phyloP scores from a whole-genome alignment of 2,797 vertebrate genomes.

The Coccyzus lansbergi region DNA sequence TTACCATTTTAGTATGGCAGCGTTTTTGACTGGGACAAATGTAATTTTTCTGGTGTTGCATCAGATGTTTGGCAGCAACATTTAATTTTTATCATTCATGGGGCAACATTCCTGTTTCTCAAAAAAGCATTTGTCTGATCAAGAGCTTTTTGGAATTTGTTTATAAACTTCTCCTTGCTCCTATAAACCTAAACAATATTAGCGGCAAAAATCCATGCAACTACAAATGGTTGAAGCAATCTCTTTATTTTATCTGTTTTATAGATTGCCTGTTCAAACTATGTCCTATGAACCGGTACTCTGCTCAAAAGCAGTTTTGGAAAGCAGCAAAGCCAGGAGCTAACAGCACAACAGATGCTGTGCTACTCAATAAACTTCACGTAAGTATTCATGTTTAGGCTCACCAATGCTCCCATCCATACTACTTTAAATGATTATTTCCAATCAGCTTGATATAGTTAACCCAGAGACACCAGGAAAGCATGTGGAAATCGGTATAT shows the following conservation, averaged over 20 bases:
- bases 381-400: slow-evolving; percentile 73
- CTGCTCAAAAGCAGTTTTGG: slow-evolving; percentile 99
- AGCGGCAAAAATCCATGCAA: background rate
- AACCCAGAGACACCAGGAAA: fast-evolving
- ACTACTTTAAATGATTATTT: fast-evolving
- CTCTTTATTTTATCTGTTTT: background rate
- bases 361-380: slow-evolving; percentile 94
- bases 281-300: slow-evolving; percentile 98
- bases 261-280: slow-evolving; percentile 96
- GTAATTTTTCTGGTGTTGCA: slow-evolving; percentile 42
- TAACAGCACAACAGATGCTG: slow-evolving; percentile 93
- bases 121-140: slow-evolving; percentile 46
- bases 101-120: slow-evolving; percentile 17
- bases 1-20: slow-evolving; percentile 18
- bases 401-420: fast-evolving
- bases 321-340: slow-evolving; percentile 96
- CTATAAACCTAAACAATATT: background rate
- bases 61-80: slow-evolving; percentile 47
- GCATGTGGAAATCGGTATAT: fast-evolving
- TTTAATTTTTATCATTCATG: slow-evolving; percentile 41
- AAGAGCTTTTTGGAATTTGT: slow-evolving; percentile 45
- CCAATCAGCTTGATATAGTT: background rate
- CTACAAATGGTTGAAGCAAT: background rate
- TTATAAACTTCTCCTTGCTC: slow-evolving; percentile 2
- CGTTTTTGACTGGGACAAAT: background rate